Conservation (phyloP, 1,140 invertebrate species). For the Lordiphosa clarofinis region DNA sequence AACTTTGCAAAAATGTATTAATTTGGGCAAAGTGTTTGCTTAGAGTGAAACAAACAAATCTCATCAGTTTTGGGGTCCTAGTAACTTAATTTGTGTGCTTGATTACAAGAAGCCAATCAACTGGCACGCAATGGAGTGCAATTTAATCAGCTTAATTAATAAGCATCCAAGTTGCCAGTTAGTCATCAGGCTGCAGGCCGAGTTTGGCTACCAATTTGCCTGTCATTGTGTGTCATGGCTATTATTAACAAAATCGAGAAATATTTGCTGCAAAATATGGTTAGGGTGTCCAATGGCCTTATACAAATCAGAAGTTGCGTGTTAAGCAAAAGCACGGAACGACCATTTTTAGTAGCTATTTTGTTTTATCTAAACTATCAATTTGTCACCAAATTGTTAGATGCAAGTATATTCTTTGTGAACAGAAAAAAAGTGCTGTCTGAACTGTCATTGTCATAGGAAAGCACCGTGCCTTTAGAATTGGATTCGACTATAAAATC, state of each 20-base stretch:
- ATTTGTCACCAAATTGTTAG: slow-evolving; percentile 52
- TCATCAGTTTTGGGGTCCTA: neutral
- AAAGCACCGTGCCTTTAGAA: no score
- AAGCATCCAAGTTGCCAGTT: slow-evolving; percentile 28
- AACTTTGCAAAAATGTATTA: slow-evolving; percentile 39
- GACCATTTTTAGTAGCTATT: no score
- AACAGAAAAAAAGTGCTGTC: no score
- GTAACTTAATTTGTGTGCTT: slow-evolving; percentile 5
- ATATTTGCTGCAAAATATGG: slow-evolving; percentile 36
- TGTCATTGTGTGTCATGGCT: slow-evolving; percentile 38
- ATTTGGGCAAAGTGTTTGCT: slow-evolving; percentile 38
- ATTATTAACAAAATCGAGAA: slow-evolving; percentile 29
- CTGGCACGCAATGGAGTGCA: slow-evolving; percentile 34
- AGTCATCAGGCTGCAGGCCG: neutral
- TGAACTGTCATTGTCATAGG: no score
- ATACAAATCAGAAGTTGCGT: slow-evolving; percentile 2
- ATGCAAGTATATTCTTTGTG: no score
- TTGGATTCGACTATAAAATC: no score
- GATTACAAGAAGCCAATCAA: slow-evolving; percentile 34
- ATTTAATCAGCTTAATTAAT: slow-evolving; percentile 75
- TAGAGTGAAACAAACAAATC: slow-evolving; percentile 6
- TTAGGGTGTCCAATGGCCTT: no score
- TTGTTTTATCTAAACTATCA: no score
- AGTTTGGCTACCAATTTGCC: slow-evolving; percentile 18
- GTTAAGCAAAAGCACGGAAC: slow-evolving; percentile 1